Percentiles rank a stretch among this genome's conserved stretches.
Conservation (phyloP, 2,888 invertebrate genomes). For the Hecatera dysodea region DNA sequence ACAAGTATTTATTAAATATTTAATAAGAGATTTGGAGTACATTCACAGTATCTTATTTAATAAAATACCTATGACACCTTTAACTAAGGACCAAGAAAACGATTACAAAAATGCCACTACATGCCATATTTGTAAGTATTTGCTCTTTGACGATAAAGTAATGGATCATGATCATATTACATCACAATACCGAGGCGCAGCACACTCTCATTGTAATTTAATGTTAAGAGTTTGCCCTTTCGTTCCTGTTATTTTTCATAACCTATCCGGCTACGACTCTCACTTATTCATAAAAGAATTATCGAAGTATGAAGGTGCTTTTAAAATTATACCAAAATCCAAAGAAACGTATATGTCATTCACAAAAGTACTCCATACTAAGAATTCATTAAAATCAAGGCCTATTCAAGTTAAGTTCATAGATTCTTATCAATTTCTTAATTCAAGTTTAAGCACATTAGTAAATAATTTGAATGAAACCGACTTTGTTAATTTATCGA, state of each 20-base stretch:
- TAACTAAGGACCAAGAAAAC: slow-evolving; percentile 4
- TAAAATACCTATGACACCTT: not conserved
- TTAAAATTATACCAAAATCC: slow-evolving; percentile 46
- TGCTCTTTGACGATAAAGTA: slow-evolving; percentile 17
- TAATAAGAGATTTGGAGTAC: not conserved
- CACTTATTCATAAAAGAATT: slow-evolving; percentile 54
- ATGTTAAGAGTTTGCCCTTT: slow-evolving; percentile 45
- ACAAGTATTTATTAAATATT: too few species aligned
- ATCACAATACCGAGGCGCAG: slow-evolving; percentile 46
- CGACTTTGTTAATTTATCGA: too few species aligned
- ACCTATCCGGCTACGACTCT: not conserved
- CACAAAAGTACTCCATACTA: slow-evolving; percentile 22
- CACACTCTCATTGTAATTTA: slow-evolving; percentile 54
- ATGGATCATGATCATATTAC: slow-evolving; percentile 44
- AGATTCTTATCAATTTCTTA: too few species aligned
- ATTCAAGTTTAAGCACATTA: too few species aligned
- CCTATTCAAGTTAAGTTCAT: too few species aligned
- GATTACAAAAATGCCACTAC: slow-evolving; percentile 7
- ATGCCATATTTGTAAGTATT: slow-evolving; percentile 4
- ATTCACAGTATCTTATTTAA: slow-evolving; percentile 14
- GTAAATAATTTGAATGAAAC: too few species aligned
- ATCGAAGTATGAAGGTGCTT: slow-evolving; percentile 36
- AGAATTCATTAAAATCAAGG: not conserved
- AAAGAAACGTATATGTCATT: slow-evolving; percentile 36
- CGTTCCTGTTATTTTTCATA: slow-evolving; percentile 46